Evolutionary conservation across 2,113 vertebrate genomes (phyloP).

Genomic region (Rhipidura dahli): DNA sequence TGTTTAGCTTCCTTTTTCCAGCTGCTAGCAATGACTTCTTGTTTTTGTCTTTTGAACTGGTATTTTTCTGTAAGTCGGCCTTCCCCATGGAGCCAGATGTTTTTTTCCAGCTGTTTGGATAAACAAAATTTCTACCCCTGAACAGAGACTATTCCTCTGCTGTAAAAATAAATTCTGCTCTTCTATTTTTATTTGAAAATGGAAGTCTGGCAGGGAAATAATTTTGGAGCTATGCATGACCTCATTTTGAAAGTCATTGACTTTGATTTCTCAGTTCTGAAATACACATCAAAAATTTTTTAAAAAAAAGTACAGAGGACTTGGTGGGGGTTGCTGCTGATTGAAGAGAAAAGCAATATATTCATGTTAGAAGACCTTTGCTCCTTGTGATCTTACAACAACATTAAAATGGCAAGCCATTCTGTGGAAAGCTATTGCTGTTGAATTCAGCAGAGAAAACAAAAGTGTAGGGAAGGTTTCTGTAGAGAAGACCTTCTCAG

Average conservation of each 20-base stretch:
- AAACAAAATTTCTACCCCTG: neutral
- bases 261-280: slow-evolving; percentile 24
- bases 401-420: neutral
- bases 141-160: neutral
- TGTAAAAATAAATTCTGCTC: neutral
- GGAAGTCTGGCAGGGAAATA: neutral
- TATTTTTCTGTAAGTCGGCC: neutral
- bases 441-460: neutral
- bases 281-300: neutral
- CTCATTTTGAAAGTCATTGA: slow-evolving; percentile 3
- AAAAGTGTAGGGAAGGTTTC: neutral
- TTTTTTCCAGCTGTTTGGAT: neutral
- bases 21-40: neutral
- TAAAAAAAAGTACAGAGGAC: neutral
- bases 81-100: neutral
- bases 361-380: neutral
- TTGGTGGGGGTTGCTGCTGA: neutral
- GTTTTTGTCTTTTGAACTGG: neutral
- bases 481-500: neutral
- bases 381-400: neutral
- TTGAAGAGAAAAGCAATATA: neutral
- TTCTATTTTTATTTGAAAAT: slow-evolving; percentile 24
- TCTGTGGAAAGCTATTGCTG: neutral
- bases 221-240: neutral
- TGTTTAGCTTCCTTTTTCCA: neutral